phyloP scores from a whole-genome alignment of 2,888 invertebrate species.

The Chaetogeoica ovagalla region DNA sequence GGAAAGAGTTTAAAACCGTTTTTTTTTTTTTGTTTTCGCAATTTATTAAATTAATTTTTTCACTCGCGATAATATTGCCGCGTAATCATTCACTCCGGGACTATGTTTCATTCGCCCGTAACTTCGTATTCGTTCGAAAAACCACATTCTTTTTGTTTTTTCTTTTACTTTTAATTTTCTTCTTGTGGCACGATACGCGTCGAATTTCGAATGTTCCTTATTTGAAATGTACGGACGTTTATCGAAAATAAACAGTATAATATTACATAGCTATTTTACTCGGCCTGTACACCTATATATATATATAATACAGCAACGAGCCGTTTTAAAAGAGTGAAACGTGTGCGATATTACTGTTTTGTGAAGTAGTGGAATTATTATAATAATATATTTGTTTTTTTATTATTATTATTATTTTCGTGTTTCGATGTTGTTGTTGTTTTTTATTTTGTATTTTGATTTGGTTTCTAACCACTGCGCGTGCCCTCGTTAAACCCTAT shows the following conservation, averaged over 20 bases:
- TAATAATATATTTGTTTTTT: background rate
- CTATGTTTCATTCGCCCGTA: no score
- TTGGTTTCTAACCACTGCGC: background rate
- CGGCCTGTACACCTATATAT: no score
- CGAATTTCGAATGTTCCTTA: conserved; percentile 31
- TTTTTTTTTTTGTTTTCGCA: no score
- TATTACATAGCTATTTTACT: background rate
- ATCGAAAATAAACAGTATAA: background rate
- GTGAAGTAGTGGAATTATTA: conserved; percentile 22
- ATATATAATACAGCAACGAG: background rate
- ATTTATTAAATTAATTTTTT: no score
- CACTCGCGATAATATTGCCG: no score
- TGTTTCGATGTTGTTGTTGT: conserved; percentile 26
- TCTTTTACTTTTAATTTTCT: background rate
- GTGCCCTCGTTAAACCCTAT: no score
- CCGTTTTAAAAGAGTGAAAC: conserved; percentile 7
- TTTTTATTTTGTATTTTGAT: conserved; percentile 26
- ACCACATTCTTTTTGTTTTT: no score
- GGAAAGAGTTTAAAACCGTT: no score
- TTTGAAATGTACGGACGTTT: background rate
- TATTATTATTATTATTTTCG: no score
- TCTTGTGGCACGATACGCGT: background rate
- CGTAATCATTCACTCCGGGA: no score
- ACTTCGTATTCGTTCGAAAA: background rate
- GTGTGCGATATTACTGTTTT: conserved; percentile 9